These are phyloP conservation scores for Crotalus horridus DNA, from an alignment of 2,113 vertebrate species.

Conservation along the genomic window DNA sequence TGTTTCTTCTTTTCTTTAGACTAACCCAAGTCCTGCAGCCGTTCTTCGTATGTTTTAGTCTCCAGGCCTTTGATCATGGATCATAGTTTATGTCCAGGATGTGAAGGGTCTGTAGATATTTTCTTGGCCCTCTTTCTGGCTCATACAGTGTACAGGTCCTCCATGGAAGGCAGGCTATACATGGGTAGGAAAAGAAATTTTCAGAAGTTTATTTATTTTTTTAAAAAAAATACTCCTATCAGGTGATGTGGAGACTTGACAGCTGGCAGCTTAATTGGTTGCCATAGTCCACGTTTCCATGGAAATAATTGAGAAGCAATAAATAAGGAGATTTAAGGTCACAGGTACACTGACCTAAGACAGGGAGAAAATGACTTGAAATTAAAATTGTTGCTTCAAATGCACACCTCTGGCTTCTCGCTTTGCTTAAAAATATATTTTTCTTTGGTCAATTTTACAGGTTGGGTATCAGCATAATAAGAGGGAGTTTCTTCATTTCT, in stretches of 20 bases:
- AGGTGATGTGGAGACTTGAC: constrained; percentile 63
- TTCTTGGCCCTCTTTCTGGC: background rate
- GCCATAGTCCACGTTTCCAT: constrained; percentile 69
- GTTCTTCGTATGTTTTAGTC: too few species aligned
- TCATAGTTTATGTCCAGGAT: background rate
- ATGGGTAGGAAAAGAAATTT: background rate
- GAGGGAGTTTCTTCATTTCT: constrained; percentile 4
- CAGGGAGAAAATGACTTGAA: constrained; percentile 70
- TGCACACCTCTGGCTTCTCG: constrained; percentile 34
- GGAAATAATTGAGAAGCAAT: constrained; percentile 79
- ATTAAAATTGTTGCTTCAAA: constrained; percentile 59
- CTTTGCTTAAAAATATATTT: constrained; percentile 25
- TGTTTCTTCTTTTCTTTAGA: too few species aligned
- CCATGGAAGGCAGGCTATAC: background rate
- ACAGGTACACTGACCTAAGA: constrained; percentile 70
- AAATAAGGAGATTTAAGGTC: constrained; percentile 74
- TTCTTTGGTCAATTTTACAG: background rate
- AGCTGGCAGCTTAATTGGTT: constrained; percentile 59
- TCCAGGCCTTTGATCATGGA: too few species aligned
- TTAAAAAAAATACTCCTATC: constrained; percentile 51
- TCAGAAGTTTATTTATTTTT: background rate
- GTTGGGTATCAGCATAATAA: background rate
- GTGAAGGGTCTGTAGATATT: background rate
- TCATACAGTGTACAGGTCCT: background rate
- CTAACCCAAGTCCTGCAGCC: too few species aligned